These are phyloP conservation scores for Oryzias celebensis DNA, from an alignment of 2,113 vertebrate genomes.

Conservation along the genomic window DNA sequence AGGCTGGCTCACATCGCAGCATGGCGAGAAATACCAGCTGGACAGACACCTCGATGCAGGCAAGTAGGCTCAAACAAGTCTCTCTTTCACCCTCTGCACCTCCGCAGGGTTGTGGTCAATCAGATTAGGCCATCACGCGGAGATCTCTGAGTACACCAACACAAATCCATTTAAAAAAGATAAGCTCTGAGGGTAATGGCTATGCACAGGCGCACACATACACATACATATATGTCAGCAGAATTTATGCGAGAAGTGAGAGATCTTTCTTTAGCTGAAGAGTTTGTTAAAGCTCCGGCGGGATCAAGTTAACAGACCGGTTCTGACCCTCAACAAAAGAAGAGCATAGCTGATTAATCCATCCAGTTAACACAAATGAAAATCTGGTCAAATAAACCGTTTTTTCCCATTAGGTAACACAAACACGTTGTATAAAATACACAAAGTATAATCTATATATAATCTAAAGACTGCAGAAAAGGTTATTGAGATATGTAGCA, in stretches of 20 bases:
- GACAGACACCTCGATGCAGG: slow-evolving; percentile 17
- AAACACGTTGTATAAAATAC: no score
- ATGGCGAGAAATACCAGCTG: slow-evolving; percentile 29
- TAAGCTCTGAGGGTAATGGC: slow-evolving; percentile 44
- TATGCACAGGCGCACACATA: slow-evolving; percentile 1
- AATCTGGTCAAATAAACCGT: no score
- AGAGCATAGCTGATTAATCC: not conserved
- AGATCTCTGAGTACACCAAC: slow-evolving; percentile 50
- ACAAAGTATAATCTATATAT: no score
- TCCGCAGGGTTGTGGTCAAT: slow-evolving; percentile 49
- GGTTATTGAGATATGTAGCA: slow-evolving; percentile 6
- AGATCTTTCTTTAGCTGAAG: slow-evolving; percentile 21
- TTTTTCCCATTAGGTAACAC: no score
- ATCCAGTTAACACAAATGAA: no score
- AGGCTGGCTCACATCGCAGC: slow-evolving; percentile 18
- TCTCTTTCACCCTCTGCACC: slow-evolving; percentile 12
- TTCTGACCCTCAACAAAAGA: slow-evolving; percentile 23
- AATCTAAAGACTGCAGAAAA: not conserved
- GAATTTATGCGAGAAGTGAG: slow-evolving; percentile 16
- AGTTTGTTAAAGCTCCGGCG: slow-evolving; percentile 13
- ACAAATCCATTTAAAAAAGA: slow-evolving; percentile 69
- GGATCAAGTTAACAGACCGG: slow-evolving; percentile 21
- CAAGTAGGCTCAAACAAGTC: slow-evolving; percentile 6
- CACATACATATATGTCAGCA: not conserved
- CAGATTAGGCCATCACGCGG: slow-evolving; percentile 61